These are phyloP conservation scores for Proterorhinus semilunaris DNA, from an alignment of 2,113 vertebrate genomes.

Conservation along the genomic window DNA sequence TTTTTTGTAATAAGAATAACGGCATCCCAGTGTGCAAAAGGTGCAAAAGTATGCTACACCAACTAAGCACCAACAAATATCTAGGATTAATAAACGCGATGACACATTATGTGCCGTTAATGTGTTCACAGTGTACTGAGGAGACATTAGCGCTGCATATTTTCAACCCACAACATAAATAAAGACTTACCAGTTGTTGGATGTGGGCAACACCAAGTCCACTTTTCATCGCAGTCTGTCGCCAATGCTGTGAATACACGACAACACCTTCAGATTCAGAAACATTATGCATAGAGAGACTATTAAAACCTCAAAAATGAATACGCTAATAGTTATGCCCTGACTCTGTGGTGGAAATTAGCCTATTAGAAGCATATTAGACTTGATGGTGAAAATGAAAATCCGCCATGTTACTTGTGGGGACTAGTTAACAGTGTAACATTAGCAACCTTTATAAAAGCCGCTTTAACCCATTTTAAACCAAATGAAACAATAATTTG, in stretches of 20 bases:
- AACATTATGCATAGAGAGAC: neutral
- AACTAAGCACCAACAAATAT: neutral
- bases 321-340: too few species aligned
- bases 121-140: constrained; percentile 1
- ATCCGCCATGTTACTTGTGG: too few species aligned
- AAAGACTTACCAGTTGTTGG: neutral
- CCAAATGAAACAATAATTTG: too few species aligned
- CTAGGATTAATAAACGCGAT: neutral
- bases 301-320: too few species aligned
- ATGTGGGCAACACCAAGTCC: neutral
- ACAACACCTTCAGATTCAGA: neutral
- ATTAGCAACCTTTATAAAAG: too few species aligned
- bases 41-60: too few species aligned
- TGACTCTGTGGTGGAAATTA: too few species aligned
- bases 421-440: too few species aligned
- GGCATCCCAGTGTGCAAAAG: too few species aligned
- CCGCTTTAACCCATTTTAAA: too few species aligned
- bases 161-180: neutral
- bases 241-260: neutral
- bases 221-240: neutral
- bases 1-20: neutral
- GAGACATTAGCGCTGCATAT: neutral
- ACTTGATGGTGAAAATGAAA: too few species aligned
- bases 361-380: too few species aligned
- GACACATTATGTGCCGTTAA: neutral